Evolutionary conservation across 2,888 invertebrate genomes (phyloP).

Genomic region (Ormyrus rosae): DNA sequence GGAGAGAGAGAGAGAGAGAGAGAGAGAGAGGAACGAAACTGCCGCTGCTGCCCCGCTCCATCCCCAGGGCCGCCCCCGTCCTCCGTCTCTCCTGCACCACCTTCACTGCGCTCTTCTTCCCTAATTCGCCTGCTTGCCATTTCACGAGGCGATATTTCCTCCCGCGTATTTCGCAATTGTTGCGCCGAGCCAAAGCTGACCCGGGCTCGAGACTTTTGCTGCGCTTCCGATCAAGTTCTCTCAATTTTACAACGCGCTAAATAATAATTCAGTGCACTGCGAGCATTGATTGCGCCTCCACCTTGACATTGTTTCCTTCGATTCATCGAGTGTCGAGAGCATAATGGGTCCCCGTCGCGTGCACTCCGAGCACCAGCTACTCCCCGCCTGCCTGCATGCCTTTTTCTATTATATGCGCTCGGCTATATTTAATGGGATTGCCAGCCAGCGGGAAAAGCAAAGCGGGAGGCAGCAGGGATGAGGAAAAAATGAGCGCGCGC

Average conservation of each 20-base stretch:
- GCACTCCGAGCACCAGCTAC: no score
- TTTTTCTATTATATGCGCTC: no score
- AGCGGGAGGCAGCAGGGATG: background rate
- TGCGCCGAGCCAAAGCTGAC: no score
- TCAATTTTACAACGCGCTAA: no score
- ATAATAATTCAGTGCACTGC: background rate
- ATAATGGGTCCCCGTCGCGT: no score
- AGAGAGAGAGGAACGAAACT: slow-evolving; percentile 46
- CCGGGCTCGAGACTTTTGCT: no score
- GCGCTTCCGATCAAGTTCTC: no score
- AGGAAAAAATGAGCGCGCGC: background rate
- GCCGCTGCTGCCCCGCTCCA: slow-evolving; percentile 50
- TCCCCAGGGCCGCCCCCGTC: slow-evolving; percentile 50
- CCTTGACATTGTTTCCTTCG: slow-evolving; percentile 46
- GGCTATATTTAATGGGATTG: background rate
- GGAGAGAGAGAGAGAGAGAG: slow-evolving; percentile 2
- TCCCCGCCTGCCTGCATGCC: no score
- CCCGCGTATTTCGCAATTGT: no score
- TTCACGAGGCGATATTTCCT: background rate
- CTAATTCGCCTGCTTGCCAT: background rate
- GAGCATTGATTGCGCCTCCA: slow-evolving; percentile 19
- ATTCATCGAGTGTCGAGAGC: slow-evolving; percentile 22
- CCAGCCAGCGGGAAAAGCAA: background rate
- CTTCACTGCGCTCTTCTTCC: background rate
- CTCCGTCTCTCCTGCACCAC: background rate